Base-by-base conservation (phyloP, 1,140 invertebrate genomes). In the Drosophila nasuta region DNA sequence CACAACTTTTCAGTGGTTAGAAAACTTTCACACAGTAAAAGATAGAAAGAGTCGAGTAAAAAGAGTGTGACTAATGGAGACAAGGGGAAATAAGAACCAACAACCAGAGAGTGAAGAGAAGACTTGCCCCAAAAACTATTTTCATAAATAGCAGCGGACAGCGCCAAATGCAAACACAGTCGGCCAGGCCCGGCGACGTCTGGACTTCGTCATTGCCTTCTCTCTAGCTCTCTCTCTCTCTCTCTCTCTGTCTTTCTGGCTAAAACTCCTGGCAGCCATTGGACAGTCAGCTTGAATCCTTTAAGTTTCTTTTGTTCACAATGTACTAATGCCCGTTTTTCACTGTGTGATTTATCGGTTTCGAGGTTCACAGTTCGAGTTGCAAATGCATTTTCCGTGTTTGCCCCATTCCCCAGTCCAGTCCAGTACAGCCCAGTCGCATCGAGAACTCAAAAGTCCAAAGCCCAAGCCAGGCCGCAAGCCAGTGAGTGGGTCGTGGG, bases 351-450 rank as follows among this genome's bases (percentile, higher is more conserved):
- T 91, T 91, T 91, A 91, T 91, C 75, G 88, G 83, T 85, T 88
- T 89, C 71, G 81, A 79, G 85, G 85, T 89, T 89, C 85, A 88
- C 77, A 89, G 85, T 88, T 85, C 78, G 88, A 89, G 83, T 76
- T 88, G 86, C 83, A 91, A 91, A 91, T 91, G 83, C 88, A 88
- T 91, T 91, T 91, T 91, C 82, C 76, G 81, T 90, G 87, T 90
- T 85, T 56, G 45, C 48, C 70, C 45, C 30, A 66, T 46, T 13
- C 20, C 20, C 2, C 25, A 52, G 25, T 33, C 33, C 62, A 54
- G 28, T 11, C 56, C 51, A 72, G 66, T 49, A 71, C 58, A 60
- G 13, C 0, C 15, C 41, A 35, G 28, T 11, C 46, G 33, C 25
- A 15, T 38, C 10, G 7, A 38, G 35, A 38, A 38, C 35, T 38